Percentiles rank a stretch among this genome's conserved stretches.
Conservation (phyloP, 1,140 invertebrate species). For the Cydia amplana region DNA sequence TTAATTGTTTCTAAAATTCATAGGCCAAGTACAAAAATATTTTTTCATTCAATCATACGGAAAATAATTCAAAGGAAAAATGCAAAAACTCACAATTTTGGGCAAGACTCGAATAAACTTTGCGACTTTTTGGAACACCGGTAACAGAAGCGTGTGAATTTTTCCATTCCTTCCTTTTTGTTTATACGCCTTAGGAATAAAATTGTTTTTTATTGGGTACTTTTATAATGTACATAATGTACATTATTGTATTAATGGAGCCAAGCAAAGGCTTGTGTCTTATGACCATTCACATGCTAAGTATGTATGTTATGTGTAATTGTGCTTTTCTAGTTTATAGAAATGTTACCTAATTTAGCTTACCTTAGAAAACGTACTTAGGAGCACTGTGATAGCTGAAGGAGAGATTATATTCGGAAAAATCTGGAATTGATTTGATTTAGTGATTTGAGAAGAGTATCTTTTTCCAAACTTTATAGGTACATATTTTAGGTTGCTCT, state of each 20-base stretch:
- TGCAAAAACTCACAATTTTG: no score
- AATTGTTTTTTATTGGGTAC: no score
- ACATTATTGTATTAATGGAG: background rate
- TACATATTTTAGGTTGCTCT: background rate
- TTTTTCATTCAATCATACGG: no score
- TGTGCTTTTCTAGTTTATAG: constrained; percentile 10
- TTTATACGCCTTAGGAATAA: no score
- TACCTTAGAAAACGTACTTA: constrained; percentile 20
- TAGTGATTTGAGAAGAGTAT: no score
- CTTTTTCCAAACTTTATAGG: background rate
- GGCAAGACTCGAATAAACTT: no score
- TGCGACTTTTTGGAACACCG: no score
- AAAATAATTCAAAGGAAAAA: no score
- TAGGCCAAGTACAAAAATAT: no score
- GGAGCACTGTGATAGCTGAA: constrained; percentile 29
- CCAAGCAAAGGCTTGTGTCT: background rate
- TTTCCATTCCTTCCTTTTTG: no score
- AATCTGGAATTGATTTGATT: background rate
- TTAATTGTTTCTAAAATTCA: no score
- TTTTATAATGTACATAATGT: constrained; percentile 6
- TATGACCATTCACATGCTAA: background rate
- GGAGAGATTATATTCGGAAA: constrained; percentile 8
- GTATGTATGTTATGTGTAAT: background rate
- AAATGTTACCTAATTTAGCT: constrained; percentile 24
- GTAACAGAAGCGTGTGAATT: no score